Base-by-base conservation (phyloP, 2,113 vertebrate genomes). In the Archilochus colubris region DNA sequence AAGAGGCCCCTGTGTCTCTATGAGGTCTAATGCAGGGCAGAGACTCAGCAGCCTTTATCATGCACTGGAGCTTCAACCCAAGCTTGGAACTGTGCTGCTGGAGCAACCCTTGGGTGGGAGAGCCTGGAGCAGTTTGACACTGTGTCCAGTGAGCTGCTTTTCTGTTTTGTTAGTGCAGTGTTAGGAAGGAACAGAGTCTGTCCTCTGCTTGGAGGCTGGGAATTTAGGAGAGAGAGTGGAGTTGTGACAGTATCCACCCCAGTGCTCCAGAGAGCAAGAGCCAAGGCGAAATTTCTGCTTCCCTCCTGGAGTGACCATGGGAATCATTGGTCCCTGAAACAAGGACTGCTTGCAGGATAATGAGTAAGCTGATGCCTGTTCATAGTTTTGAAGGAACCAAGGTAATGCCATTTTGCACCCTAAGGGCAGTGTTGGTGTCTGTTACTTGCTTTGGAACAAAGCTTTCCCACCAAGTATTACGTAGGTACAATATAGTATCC, bases 121-220 rank as follows among this genome's bases (percentile, higher is more conserved):
- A 64, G 24, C 0, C 0, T 62, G 50, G 13, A 46, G 54, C 59
- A 50, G 38, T 16, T 25, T 2, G 38, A 27, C 16, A 59, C 2
- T 2, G 5, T 44, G 55, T n/a, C 27, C 38, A 55, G 20, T 18
- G 44, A 89, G 54, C 20, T 66, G 33, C 30, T 68, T 33, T 33
- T 24, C 30, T 68, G 9, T 80, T 59, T 70, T 15, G 28, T 31
- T 20, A 62, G 17, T 17, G 27, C 0, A 0, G 15, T 50, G 44
- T 40, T 38, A 50, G 64, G 19, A 81, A 48, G 30, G 23, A 80
- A 62, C 28, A 58, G 38, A 38, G 15, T 27, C 31, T 40, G 20
- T 31, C 24, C 15, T 51, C 57, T 70, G 43, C 28, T 63, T 38
- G 14, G 57, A 0, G 2, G 48, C 3, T 0, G 2, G 44, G n/a